Base-by-base conservation (phyloP, 2,797 vertebrate species). In the Enteromius viviparus region DNA sequence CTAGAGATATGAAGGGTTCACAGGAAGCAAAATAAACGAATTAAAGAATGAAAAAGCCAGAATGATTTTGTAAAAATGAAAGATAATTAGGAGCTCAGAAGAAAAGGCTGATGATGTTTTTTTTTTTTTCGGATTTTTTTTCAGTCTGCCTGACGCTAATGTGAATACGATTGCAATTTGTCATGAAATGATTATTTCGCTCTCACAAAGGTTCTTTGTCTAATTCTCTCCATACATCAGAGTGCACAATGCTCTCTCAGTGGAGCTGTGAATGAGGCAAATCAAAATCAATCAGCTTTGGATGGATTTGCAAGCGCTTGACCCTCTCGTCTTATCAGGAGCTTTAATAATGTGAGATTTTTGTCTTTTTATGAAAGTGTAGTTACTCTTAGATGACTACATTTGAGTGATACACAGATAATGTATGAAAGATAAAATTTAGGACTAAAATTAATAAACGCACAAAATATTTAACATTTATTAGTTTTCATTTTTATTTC, bases 161-260 rank as follows among this genome's bases (percentile, higher is more conserved):
- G 91, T 90, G 91, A 94, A 93, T 94, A 93, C 92, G 92, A 94
- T 93, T 93, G 92, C 91, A 91, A 93, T 93, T 90, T 89, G 82
- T 87, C 86, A 90, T 87, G 19, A 81, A 86, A 86, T 78, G 58
- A 84, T 92, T 90, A 87, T 85, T 83, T 76, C 65, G 32, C 70
- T 87, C 89, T 88, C 89, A 80, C 84, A 89, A 91, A 91, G 86
- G 87, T 91, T 92, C 92, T 93, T 94, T 93, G 93, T 93, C 90
- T 93, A 93, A 93, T 93, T 92, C 90, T 92, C 90, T 93, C 93
- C 93, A 92, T 90, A 91, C 87, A 88, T 90, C 85, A 83, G 89
- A 88, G 87, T 82, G 81, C 91, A 92, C 90, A 92, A 86, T 89
- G 89, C 78, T 49, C 86, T 89, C 86, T 89, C 89, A 93, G 91